Evolutionary conservation across 2,797 vertebrate genomes (phyloP).

Genomic region (Knipowitschia caucasica): DNA sequence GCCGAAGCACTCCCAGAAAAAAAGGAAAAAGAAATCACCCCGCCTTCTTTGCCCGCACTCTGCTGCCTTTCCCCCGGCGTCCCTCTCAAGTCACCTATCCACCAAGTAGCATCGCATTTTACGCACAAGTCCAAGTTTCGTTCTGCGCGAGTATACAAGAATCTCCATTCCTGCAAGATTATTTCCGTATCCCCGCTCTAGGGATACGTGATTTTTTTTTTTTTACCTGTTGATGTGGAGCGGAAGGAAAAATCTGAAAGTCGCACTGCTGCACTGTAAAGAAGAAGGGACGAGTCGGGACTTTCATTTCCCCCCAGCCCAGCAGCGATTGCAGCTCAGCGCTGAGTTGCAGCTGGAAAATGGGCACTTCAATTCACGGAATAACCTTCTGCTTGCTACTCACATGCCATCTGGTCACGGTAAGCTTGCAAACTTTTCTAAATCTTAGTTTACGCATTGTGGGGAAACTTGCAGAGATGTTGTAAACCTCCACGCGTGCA

Average conservation of each 20-base stretch:
- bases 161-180: background rate
- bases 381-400: constrained; percentile 66
- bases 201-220: constrained; percentile 5
- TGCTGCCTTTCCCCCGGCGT: constrained; percentile 46
- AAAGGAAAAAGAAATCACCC: too few species aligned
- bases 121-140: constrained; percentile 51
- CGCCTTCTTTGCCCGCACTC: constrained; percentile 62
- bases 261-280: constrained; percentile 29
- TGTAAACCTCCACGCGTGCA: background rate
- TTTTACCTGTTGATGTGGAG: constrained; percentile 65
- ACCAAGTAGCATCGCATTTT: constrained; percentile 35
- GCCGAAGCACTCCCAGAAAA: constrained; percentile 36
- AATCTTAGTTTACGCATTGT: background rate
- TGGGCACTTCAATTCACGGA: constrained; percentile 69
- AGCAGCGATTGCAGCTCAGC: constrained; percentile 59
- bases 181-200: too few species aligned
- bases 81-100: constrained; percentile 56
- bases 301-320: constrained; percentile 25
- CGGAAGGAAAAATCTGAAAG: constrained; percentile 43
- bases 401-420: constrained; percentile 67
- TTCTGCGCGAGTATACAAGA: constrained; percentile 30
- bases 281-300: constrained; percentile 57
- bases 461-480: too few species aligned
- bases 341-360: constrained; percentile 66
- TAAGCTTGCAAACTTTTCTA: constrained; percentile 59